phyloP scores from a whole-genome alignment of 2,888 invertebrate genomes.

The Colletes collaris region DNA sequence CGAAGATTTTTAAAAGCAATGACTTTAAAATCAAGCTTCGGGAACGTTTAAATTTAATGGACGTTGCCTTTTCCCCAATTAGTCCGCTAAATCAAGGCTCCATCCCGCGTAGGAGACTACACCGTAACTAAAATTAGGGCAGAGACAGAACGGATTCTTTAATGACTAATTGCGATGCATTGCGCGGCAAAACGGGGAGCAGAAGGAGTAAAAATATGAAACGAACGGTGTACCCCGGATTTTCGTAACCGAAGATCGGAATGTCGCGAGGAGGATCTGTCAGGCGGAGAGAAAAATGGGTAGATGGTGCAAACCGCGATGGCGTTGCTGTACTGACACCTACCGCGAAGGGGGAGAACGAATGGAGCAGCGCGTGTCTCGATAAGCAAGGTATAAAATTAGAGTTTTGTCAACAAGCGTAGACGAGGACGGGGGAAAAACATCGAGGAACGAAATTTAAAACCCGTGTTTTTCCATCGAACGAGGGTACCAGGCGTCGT shows the following conservation, averaged over 20 bases:
- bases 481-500: no score
- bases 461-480: no score
- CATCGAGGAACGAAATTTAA: no score
- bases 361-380: slow-evolving; percentile 19
- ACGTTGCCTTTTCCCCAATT: neutral
- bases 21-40: neutral
- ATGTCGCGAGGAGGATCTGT: slow-evolving; percentile 50
- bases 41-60: slow-evolving; percentile 10
- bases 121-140: neutral
- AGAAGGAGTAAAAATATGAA: slow-evolving; percentile 27
- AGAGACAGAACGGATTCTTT: slow-evolving; percentile 2
- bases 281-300: slow-evolving; percentile 54
- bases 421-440: neutral
- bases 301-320: slow-evolving; percentile 40
- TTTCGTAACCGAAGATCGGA: slow-evolving; percentile 33
- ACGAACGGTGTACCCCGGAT: slow-evolving; percentile 16
- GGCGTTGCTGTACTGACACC: slow-evolving; percentile 30
- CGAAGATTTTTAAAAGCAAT: no score
- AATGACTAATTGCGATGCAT: slow-evolving; percentile 29
- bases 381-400: slow-evolving; percentile 37
- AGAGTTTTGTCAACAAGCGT: slow-evolving; percentile 40
- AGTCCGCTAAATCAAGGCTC: no score
- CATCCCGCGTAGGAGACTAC: neutral
- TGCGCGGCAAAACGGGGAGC: slow-evolving; percentile 1
- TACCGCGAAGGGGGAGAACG: slow-evolving; percentile 23